Evolutionary conservation across 2,113 vertebrate genomes (phyloP).

Genomic region (Oenanthe oenanthe): DNA sequence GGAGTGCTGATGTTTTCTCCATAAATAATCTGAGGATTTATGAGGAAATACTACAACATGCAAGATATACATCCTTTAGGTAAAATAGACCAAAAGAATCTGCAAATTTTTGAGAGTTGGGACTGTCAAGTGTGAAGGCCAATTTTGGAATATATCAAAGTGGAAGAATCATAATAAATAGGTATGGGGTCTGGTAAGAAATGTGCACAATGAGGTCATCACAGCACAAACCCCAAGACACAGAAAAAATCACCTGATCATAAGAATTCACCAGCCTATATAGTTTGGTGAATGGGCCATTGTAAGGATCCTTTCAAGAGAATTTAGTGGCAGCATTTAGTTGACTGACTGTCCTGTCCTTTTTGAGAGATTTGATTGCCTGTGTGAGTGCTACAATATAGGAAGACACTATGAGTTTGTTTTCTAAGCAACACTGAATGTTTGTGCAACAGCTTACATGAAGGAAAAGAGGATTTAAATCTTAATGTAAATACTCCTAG

Average conservation of each 20-base stretch:
- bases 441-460: background rate
- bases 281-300: background rate
- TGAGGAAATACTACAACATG: background rate
- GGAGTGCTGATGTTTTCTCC: background rate
- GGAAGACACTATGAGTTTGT: background rate
- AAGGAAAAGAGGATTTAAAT: background rate
- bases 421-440: background rate
- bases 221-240: background rate
- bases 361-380: background rate
- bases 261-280: background rate
- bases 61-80: background rate
- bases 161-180: background rate
- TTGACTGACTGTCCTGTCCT: background rate
- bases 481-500: background rate
- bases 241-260: background rate
- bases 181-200: background rate
- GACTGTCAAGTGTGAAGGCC: background rate
- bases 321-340: background rate
- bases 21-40: background rate
- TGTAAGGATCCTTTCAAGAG: background rate
- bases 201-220: background rate
- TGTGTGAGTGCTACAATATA: fast-evolving
- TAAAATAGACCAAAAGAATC: background rate
- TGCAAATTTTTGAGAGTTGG: background rate
- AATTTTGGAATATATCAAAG: background rate